These are phyloP conservation scores for Linepithema humile DNA, from an alignment of 1,140 invertebrate genomes.

Conservation along the genomic window DNA sequence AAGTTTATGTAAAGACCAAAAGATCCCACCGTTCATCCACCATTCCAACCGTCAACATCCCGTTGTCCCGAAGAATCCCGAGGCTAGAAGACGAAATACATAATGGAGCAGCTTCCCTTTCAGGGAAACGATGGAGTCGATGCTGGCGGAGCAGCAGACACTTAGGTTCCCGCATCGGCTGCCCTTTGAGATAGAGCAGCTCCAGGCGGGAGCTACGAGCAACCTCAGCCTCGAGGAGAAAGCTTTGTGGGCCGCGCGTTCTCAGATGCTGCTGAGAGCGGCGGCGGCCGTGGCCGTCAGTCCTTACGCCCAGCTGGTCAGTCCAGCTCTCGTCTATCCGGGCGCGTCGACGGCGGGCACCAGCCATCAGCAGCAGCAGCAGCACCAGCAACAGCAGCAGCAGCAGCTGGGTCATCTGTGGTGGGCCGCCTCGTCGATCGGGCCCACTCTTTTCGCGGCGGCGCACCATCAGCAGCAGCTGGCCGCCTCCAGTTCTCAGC, in stretches of 20 bases:
- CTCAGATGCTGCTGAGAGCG: constrained; percentile 88
- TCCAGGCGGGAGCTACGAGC: constrained; percentile 85
- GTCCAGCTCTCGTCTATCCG: constrained; percentile 81
- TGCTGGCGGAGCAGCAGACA: constrained; percentile 91
- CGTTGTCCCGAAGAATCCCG: neutral
- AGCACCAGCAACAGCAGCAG: constrained; percentile 74
- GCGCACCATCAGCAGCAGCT: constrained; percentile 81
- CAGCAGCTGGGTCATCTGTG: constrained; percentile 80
- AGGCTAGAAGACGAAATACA: constrained; percentile 66
- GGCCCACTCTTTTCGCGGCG: constrained; percentile 81
- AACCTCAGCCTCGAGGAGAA: constrained; percentile 91
- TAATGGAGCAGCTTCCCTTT: constrained; percentile 84
- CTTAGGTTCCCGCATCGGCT: constrained; percentile 88
- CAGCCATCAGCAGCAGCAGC: constrained; percentile 77
- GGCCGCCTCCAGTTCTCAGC: constrained; percentile 76
- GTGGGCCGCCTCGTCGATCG: constrained; percentile 83
- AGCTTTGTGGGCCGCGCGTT: constrained; percentile 88
- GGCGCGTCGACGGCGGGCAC: constrained; percentile 76
- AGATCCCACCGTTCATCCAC: too few species aligned
- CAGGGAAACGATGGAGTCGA: constrained; percentile 93
- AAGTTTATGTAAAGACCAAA: too few species aligned
- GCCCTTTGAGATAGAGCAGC: constrained; percentile 90
- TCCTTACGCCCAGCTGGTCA: constrained; percentile 85
- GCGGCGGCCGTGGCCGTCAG: constrained; percentile 86
- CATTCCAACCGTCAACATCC: too few species aligned